Evolutionary conservation across 1,140 invertebrate genomes (phyloP).

Genomic region (Tetramorium simillimum): DNA sequence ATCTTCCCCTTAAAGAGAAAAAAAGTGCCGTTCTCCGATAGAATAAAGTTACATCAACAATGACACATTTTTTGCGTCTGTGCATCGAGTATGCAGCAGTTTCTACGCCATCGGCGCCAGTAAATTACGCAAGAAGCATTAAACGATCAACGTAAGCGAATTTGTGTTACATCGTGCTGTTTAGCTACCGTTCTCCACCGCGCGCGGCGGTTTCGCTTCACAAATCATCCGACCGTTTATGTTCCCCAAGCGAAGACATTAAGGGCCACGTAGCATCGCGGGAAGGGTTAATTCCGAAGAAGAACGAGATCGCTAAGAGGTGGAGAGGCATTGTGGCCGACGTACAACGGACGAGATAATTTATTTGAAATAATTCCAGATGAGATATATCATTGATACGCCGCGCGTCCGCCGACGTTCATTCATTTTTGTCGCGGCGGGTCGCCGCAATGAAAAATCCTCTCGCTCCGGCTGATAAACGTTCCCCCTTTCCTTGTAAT

Average conservation of each 20-base stretch:
- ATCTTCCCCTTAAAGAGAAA: not conserved
- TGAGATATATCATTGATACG: constrained; percentile 36
- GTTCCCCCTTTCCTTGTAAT: constrained; percentile 36
- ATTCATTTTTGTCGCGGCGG: constrained; percentile 44
- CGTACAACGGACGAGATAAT: constrained; percentile 2
- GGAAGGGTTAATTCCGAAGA: constrained; percentile 45
- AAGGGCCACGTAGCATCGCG: constrained; percentile 16
- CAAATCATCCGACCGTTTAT: constrained; percentile 50
- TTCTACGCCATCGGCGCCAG: not conserved
- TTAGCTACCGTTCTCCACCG: constrained; percentile 33
- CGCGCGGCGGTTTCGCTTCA: constrained; percentile 20
- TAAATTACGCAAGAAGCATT: constrained; percentile 12
- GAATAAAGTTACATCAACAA: not conserved
- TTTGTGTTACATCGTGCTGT: constrained; percentile 29
- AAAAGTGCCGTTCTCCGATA: not conserved
- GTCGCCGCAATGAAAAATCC: constrained; percentile 48
- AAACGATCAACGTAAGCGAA: constrained; percentile 30
- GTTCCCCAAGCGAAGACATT: constrained; percentile 22
- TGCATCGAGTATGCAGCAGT: not conserved
- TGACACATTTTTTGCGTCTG: not conserved
- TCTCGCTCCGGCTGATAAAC: constrained; percentile 43
- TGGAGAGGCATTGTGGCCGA: constrained; percentile 11
- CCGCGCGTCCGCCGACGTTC: constrained; percentile 13
- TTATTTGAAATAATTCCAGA: constrained; percentile 46
- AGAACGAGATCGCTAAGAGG: constrained; percentile 32